These are phyloP conservation scores for Acanthochromis polyacanthus DNA, from an alignment of 2,113 vertebrate species.

Conservation along the genomic window DNA sequence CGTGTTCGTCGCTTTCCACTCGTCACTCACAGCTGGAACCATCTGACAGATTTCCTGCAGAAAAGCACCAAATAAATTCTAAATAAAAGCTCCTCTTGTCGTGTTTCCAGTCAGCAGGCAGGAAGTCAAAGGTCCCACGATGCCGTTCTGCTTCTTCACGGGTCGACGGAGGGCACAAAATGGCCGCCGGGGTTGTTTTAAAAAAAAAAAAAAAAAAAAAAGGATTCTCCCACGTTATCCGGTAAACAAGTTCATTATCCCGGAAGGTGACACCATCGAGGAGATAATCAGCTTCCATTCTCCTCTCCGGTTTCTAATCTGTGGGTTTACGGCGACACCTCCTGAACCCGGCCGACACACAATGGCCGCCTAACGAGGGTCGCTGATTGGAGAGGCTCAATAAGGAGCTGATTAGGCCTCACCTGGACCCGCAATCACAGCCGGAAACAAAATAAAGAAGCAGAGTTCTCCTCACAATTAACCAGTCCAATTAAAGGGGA, in stretches of 20 bases:
- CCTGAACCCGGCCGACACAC: constrained; percentile 54
- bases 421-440: constrained; percentile 17
- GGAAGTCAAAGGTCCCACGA: constrained; percentile 23
- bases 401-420: constrained; percentile 54
- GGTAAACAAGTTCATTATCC: constrained; percentile 40
- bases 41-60: no score
- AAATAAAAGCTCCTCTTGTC: neutral
- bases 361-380: constrained; percentile 71
- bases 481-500: constrained; percentile 3
- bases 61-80: no score
- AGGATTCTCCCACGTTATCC: neutral
- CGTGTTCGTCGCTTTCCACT: no score
- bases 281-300: constrained; percentile 65
- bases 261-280: constrained; percentile 46
- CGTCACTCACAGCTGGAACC: no score
- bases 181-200: neutral
- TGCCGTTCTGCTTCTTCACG: constrained; percentile 33
- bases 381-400: constrained; percentile 65
- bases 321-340: constrained; percentile 65
- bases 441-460: neutral
- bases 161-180: constrained; percentile 43
- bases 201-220: no score
- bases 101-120: constrained; percentile 36
- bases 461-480: constrained; percentile 21
- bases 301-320: constrained; percentile 60